Conservation (phyloP, 2,888 invertebrate genomes). For the Drosophila conformis region DNA sequence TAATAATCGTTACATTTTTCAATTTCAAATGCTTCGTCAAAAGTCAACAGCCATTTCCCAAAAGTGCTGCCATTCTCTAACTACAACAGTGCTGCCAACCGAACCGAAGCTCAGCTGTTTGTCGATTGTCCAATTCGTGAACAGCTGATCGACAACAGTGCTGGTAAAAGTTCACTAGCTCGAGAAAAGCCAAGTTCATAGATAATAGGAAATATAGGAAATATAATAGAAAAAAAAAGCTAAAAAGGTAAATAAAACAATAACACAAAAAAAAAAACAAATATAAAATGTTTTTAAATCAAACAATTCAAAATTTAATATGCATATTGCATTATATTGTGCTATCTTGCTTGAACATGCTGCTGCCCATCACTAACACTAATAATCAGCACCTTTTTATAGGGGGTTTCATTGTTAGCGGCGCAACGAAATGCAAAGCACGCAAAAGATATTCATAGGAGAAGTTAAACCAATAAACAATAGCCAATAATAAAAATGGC, state of each 20-base stretch:
- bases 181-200: not conserved
- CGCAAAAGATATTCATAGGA: conserved; percentile 20
- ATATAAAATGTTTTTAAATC: not conserved
- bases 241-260: no score
- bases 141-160: conserved; percentile 48
- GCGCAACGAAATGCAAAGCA: conserved; percentile 26
- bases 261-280: not conserved
- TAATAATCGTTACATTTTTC: not conserved
- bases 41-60: not conserved
- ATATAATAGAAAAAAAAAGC: not conserved
- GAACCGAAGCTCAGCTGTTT: conserved; percentile 39
- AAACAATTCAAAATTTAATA: not conserved
- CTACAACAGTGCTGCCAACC: conserved; percentile 36
- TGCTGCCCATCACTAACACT: conserved; percentile 31
- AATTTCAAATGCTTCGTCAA: conserved; percentile 25
- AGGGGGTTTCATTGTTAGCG: conserved; percentile 56
- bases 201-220: no score
- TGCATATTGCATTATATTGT: not conserved
- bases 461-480: conserved; percentile 4
- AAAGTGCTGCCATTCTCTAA: conserved; percentile 16
- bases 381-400: conserved; percentile 27
- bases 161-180: conserved; percentile 12
- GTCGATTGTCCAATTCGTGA: conserved; percentile 22
- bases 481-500: conserved; percentile 76
- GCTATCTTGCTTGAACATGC: not conserved